Percentiles rank a stretch among this genome's conserved stretches.
Conservation (phyloP, 2,888 invertebrate species). For the Gortyna flavago region DNA sequence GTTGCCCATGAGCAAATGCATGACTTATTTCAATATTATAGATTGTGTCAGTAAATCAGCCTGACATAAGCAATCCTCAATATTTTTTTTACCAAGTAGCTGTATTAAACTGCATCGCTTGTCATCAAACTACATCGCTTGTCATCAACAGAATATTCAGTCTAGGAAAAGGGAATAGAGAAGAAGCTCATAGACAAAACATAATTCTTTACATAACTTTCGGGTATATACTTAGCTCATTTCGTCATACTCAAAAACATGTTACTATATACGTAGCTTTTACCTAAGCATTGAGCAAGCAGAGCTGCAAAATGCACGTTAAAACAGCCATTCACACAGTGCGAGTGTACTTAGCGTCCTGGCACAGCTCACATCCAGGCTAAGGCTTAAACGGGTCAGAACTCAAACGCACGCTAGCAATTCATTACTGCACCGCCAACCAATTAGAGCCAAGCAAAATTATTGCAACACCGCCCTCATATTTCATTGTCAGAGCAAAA, state of each 20-base stretch:
- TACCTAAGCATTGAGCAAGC: background rate
- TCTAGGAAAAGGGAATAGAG: background rate
- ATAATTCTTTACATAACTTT: background rate
- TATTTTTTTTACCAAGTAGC: background rate
- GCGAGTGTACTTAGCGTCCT: constrained; percentile 39
- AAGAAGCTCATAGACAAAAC: background rate
- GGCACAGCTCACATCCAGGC: constrained; percentile 24
- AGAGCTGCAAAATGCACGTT: constrained; percentile 15
- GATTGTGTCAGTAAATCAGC: background rate
- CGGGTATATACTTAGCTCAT: background rate
- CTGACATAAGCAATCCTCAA: background rate
- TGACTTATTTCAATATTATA: background rate
- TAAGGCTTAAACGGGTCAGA: constrained; percentile 51
- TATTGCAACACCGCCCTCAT: constrained; percentile 71
- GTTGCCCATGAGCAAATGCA: background rate
- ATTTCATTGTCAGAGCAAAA: constrained; percentile 65
- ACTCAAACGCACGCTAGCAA: constrained; percentile 54
- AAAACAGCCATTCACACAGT: constrained; percentile 28
- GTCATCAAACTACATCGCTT: background rate
- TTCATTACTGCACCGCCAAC: constrained; percentile 68
- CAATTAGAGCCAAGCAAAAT: constrained; percentile 78
- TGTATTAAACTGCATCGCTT: background rate
- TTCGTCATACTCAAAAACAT: constrained; percentile 15
- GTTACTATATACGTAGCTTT: constrained; percentile 4
- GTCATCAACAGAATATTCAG: background rate